These are phyloP conservation scores for Oenanthe melanoleuca DNA, from an alignment of 2,113 vertebrate genomes.

Conservation along the genomic window DNA sequence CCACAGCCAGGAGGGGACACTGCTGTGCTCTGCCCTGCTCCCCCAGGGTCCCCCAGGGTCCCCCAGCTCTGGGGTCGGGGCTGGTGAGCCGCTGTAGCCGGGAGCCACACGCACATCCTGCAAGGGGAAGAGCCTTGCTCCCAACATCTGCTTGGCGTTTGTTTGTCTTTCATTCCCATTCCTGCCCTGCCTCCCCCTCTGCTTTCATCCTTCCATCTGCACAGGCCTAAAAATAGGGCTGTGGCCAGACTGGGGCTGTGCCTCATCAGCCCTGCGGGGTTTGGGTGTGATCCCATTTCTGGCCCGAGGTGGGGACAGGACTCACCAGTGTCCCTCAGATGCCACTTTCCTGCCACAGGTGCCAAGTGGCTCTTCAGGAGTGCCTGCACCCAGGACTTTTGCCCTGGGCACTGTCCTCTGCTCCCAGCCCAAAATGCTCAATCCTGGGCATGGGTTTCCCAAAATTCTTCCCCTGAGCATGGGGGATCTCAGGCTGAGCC, in stretches of 20 bases:
- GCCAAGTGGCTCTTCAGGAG: fast-evolving
- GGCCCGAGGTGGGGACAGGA: fast-evolving
- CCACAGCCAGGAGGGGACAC: background rate
- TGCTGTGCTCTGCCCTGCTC: background rate
- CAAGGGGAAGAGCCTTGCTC: background rate
- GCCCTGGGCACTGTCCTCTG: background rate
- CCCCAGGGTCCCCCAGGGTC: fast-evolving
- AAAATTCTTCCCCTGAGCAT: too few relatives aligned
- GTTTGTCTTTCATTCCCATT: constrained; percentile 36
- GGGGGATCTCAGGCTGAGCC: background rate
- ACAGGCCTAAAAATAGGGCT: background rate
- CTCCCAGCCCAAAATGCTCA: background rate
- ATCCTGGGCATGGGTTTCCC: fast-evolving
- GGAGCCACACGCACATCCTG: background rate
- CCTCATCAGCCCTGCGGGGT: background rate
- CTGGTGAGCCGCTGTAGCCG: fast-evolving
- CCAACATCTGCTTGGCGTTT: constrained; percentile 52
- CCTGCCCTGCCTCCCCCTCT: background rate
- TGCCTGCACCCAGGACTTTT: background rate
- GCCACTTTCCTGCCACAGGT: background rate
- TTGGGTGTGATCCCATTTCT: fast-evolving
- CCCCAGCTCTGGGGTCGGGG: background rate
- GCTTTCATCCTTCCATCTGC: constrained; percentile 45
- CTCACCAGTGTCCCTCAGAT: background rate
- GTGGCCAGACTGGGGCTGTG: background rate